phyloP scores from a whole-genome alignment of 1,140 invertebrate genomes.

The Galendromus occidentalis region DNA sequence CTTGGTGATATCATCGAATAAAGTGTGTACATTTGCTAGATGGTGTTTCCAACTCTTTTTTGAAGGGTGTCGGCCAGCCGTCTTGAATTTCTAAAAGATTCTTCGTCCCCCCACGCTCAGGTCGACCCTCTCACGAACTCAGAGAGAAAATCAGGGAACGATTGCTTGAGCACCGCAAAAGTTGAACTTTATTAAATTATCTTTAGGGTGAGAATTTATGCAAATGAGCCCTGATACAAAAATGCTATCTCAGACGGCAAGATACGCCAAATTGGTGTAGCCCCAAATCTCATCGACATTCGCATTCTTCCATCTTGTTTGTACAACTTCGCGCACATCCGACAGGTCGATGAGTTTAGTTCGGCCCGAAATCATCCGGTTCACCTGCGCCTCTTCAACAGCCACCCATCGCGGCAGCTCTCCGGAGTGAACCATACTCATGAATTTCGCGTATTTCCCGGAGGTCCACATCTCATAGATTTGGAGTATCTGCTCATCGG shows the following conservation, averaged over 20 bases:
- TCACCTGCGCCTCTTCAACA: background rate
- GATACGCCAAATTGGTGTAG: background rate
- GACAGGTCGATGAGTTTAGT: background rate
- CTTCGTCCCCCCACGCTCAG: too few relatives aligned
- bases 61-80: too few relatives aligned
- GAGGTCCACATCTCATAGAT: background rate
- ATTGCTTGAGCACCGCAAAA: too few relatives aligned
- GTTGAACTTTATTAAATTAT: too few relatives aligned
- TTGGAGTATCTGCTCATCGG: background rate
- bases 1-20: too few relatives aligned
- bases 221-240: too few relatives aligned
- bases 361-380: background rate
- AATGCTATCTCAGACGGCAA: background rate
- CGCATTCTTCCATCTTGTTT: background rate
- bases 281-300: background rate
- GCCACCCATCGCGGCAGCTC: slow-evolving; percentile 1
- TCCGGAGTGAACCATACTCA: background rate
- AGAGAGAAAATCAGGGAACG: too few relatives aligned
- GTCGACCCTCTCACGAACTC: too few relatives aligned
- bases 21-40: too few relatives aligned
- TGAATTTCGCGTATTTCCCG: background rate
- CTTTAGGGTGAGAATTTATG: too few relatives aligned
- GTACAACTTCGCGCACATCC: background rate
- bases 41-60: too few relatives aligned
- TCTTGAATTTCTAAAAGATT: too few relatives aligned